Evolutionary conservation across 1,140 invertebrate genomes (phyloP).

Genomic region (Saccostrea echinata): DNA sequence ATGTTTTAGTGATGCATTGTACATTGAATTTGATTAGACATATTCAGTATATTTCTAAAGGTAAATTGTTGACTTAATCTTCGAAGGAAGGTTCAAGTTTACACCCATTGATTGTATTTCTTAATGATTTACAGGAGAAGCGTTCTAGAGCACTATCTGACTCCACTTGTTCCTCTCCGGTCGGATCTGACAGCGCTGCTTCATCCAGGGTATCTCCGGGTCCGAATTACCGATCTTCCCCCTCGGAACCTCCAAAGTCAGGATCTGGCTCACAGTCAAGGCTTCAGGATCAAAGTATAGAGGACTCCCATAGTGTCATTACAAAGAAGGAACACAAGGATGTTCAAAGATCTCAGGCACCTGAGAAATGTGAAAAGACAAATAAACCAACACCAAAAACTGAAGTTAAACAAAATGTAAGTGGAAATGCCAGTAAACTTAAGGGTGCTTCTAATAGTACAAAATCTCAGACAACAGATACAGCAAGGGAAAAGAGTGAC

Average conservation of each 20-base stretch:
- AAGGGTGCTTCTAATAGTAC: background rate
- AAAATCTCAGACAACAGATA: background rate
- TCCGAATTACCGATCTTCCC: background rate
- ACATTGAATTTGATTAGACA: too few relatives aligned
- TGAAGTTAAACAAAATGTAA: background rate
- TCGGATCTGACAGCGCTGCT: slow-evolving; percentile 18
- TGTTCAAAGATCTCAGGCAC: background rate
- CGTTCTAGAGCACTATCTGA: background rate
- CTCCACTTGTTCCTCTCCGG: slow-evolving; percentile 12
- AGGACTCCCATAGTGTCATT: background rate
- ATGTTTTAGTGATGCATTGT: too few relatives aligned
- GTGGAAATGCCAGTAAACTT: slow-evolving; percentile 5
- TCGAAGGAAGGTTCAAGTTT: too few relatives aligned
- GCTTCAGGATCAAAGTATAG: background rate
- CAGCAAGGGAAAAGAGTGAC: background rate
- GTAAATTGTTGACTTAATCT: too few relatives aligned
- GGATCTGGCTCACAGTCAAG: background rate
- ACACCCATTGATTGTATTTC: too few relatives aligned
- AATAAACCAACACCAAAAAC: background rate
- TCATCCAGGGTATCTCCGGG: background rate
- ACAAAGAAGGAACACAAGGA: background rate
- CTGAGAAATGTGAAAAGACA: slow-evolving; percentile 1
- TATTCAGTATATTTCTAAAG: too few relatives aligned
- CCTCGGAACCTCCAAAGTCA: background rate
- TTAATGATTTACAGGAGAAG: slow-evolving; percentile 17